phyloP scores from a whole-genome alignment of 2,113 vertebrate species.

The Tychaedon coryphoeus region DNA sequence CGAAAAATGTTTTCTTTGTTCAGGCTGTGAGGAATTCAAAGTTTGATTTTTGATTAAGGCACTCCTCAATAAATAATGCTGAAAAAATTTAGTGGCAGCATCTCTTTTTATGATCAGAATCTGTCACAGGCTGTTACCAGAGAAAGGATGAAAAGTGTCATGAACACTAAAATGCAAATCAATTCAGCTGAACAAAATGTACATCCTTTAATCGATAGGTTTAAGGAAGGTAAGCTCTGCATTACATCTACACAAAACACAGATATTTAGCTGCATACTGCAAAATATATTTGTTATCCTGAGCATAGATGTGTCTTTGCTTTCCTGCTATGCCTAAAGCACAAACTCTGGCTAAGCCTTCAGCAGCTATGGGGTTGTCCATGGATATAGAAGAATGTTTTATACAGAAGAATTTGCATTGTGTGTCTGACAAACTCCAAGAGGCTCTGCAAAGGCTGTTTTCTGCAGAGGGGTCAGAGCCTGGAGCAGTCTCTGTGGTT shows the following conservation, averaged over 20 bases:
- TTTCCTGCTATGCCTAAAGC: not conserved
- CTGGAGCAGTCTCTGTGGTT: not conserved
- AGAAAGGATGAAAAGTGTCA: not conserved
- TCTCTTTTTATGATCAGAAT: not conserved
- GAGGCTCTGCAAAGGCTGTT: not conserved
- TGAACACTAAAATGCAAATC: not conserved
- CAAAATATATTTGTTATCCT: not conserved
- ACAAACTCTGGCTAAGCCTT: not conserved
- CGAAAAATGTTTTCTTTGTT: not conserved
- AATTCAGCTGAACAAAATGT: not conserved
- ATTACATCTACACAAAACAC: not conserved
- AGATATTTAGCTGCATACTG: not conserved
- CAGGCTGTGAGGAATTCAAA: not conserved
- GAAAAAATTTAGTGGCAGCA: not conserved
- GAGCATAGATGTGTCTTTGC: not conserved
- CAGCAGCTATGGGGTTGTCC: not conserved
- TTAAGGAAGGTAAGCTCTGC: not conserved
- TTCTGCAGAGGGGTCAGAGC: not conserved
- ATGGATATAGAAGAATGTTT: not conserved
- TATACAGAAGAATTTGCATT: not conserved
- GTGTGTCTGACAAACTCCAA: not conserved
- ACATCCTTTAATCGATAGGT: not conserved
- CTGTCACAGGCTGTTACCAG: not conserved
- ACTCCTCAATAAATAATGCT: not conserved
- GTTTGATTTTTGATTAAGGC: not conserved